A percentile compares a stretch with the other conserved stretches of the same genome.
Conservation (phyloP, 2,797 vertebrate genomes). For the Phyllotis vaccarum region DNA sequence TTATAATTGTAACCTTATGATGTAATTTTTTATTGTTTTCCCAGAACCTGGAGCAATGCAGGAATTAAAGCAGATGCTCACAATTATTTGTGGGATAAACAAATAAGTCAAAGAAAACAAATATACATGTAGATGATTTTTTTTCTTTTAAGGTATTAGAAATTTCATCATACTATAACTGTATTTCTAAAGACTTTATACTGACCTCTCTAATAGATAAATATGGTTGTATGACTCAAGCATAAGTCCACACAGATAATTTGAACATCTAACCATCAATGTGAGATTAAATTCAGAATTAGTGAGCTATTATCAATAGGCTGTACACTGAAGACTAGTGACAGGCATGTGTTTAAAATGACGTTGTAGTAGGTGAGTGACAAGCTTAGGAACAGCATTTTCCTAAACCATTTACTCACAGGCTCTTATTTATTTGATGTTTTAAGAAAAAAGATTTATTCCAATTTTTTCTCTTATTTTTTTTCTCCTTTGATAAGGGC, state of each 20-base stretch:
- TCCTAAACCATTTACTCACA: not conserved
- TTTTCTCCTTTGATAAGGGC: not conserved
- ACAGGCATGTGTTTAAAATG: not conserved
- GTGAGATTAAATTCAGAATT: constrained; percentile 39
- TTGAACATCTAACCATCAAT: not conserved
- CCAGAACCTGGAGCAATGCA: not conserved
- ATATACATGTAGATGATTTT: not conserved
- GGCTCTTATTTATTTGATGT: not conserved
- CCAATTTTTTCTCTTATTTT: not conserved
- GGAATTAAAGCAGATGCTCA: not conserved
- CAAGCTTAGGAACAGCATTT: not conserved
- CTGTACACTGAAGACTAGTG: not conserved
- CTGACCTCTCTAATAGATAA: not conserved
- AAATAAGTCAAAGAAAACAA: not conserved
- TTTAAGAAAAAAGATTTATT: not conserved
- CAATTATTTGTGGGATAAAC: constrained; percentile 6
- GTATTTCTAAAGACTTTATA: not conserved
- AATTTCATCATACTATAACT: not conserved
- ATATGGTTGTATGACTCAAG: not conserved
- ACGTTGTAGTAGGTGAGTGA: not conserved
- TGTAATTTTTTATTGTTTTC: not conserved
- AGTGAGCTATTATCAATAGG: constrained; percentile 4
- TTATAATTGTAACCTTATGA: not conserved
- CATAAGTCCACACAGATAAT: not conserved
- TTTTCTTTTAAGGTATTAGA: not conserved